Percentiles rank a stretch among this genome's conserved stretches.
Evolutionary conservation across 2,888 invertebrate species (phyloP).

Genomic region (Altica lythri): DNA sequence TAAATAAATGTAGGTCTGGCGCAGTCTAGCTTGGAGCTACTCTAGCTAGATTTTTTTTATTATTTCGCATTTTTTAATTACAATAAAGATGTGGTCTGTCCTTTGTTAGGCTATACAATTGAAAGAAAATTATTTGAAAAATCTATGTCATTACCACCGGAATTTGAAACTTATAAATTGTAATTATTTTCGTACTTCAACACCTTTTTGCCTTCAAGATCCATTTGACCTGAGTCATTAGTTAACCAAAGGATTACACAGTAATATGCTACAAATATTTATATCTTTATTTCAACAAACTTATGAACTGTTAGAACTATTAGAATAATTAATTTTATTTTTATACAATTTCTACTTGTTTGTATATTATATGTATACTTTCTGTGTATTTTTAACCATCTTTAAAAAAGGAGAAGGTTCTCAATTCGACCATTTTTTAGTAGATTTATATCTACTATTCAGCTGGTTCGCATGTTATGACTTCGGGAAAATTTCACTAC

Average conservation of each 20-base stretch:
- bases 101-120: conserved; percentile 56
- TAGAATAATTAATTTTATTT: no score
- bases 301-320: conserved; percentile 36
- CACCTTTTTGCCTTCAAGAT: conserved; percentile 64
- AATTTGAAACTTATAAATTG: conserved; percentile 54
- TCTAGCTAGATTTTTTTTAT: conserved; percentile 51
- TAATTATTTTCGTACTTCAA: conserved; percentile 54
- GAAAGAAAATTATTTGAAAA: conserved; percentile 53
- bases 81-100: conserved; percentile 56
- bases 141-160: conserved; percentile 49
- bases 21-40: no score
- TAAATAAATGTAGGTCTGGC: no score
- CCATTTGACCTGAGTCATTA: conserved; percentile 66
- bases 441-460: no score
- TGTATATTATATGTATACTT: no score
- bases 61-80: conserved; percentile 52
- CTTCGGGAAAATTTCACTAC: no score
- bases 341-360: no score
- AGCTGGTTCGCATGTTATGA: no score
- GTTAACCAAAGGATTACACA: conserved; percentile 59
- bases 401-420: no score
- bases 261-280: conserved; percentile 44
- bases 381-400: no score
- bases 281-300: conserved; percentile 47
- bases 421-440: no score